phyloP scores from a whole-genome alignment of 2,888 invertebrate species.

The Helleia helle region DNA sequence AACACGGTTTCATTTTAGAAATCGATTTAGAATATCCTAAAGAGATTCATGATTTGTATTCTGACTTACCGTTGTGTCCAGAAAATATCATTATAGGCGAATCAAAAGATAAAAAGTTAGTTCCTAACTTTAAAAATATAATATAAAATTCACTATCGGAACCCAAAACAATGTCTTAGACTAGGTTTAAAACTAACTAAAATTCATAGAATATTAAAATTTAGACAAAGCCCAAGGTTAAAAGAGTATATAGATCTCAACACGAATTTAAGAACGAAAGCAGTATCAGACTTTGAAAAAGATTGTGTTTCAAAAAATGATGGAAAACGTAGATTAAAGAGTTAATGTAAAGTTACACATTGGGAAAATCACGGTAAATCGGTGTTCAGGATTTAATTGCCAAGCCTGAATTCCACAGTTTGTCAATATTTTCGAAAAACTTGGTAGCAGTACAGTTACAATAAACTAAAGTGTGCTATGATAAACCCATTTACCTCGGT shows the following conservation, averaged over 20 bases:
- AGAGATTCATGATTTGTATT: constrained; percentile 27
- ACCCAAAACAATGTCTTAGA: constrained; percentile 24
- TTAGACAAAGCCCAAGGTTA: constrained; percentile 36
- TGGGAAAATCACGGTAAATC: constrained; percentile 28
- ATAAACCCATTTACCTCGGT: constrained; percentile 23
- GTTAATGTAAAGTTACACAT: constrained; percentile 31
- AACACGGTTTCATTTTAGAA: no score
- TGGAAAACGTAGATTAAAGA: constrained; percentile 33
- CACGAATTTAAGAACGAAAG: constrained; percentile 28
- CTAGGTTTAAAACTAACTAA: constrained; percentile 20
- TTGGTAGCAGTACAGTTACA: constrained; percentile 26
- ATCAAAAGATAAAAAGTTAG: constrained; percentile 16
- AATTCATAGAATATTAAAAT: constrained; percentile 31
- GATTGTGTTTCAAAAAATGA: constrained; percentile 39
- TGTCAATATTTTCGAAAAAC: constrained; percentile 30
- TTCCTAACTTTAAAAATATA: constrained; percentile 19
- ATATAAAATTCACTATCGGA: constrained; percentile 22
- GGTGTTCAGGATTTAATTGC: constrained; percentile 25
- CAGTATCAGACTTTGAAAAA: constrained; percentile 36
- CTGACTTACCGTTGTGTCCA: constrained; percentile 24
- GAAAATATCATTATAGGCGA: constrained; percentile 16
- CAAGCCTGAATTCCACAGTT: constrained; percentile 31
- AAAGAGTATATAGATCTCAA: constrained; percentile 40
- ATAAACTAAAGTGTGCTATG: constrained; percentile 17
- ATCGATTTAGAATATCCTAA: constrained; percentile 29